Base-by-base conservation (phyloP, 2,888 invertebrate genomes). In the Drosophila prostipennis region DNA sequence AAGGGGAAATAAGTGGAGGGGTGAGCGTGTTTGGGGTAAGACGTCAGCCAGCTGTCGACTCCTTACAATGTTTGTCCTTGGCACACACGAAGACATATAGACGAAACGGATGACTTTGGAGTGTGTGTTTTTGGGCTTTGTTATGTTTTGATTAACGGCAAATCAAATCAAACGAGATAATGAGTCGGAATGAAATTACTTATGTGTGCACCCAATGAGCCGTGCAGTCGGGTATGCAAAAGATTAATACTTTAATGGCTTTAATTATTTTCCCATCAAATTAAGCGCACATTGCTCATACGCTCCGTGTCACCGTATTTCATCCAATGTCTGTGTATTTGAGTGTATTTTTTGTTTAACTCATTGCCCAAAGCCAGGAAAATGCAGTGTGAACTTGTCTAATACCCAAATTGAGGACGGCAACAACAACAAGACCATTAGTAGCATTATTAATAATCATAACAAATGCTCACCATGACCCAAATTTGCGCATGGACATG, bases 391-490 rank as follows among this genome's bases (percentile, higher is more conserved):
- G 68, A 67, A 53, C 8, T 53, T 53, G 64, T 46, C 65, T 67
- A 67, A 54, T 67, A 45, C 26, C 68, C 53, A 34, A 11, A 32
- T 32, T 39, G 37, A 29, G 40, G 29, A 63, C 48, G 8, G 8
- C 34, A 57, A 36, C 51, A 42, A 49, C n/a, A 45, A 32, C 51
- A 52, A 60, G 43, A 53, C 34, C 55, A 55, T 42, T 42, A 54
- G 42, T 46, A 19, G 72, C 46, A 49, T 51, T 64, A 71, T 63
- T 71, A 72, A 72, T 71, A 72, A 55, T 55, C 73, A 71, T 72
- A 64, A 72, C 70, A 71, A 71, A 71, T 71, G 54, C 43, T 63
- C 53, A 26, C 73, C 73, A 71, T 71, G 70, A 71, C 70, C 70
- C 45, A 71, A 39, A 68, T 65, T 68, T 34, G 26, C 14, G 45